These are phyloP conservation scores for Conistra vaccinii DNA, from an alignment of 2,888 invertebrate species.

Conservation along the genomic window DNA sequence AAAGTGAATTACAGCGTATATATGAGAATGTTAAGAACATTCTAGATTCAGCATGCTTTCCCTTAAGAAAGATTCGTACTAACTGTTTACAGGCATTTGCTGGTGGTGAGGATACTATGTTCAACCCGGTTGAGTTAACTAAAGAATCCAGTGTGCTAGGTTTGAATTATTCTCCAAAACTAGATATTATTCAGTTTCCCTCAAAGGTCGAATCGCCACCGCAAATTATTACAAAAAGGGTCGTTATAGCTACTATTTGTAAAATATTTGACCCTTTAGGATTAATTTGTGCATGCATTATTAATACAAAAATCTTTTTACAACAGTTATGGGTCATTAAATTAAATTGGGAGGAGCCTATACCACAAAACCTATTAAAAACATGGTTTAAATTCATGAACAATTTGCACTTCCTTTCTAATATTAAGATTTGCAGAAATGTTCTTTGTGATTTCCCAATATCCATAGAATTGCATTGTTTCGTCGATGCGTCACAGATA, in stretches of 20 bases:
- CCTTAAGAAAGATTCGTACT: constrained; percentile 3
- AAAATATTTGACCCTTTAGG: no score
- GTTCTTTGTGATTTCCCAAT: no score
- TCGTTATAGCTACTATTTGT: constrained; percentile 8
- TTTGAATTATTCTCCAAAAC: constrained; percentile 17
- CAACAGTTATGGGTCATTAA: constrained; percentile 9
- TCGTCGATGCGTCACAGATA: no score
- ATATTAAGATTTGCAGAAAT: no score
- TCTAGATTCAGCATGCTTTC: constrained; percentile 4
- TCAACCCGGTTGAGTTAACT: constrained; percentile 5
- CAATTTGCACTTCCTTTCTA: neutral
- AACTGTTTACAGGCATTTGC: constrained; percentile 8
- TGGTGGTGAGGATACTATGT: neutral
- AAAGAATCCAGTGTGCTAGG: constrained; percentile 11
- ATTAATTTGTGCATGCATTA: constrained; percentile 14
- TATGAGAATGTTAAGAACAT: neutral
- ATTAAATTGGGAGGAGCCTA: constrained; percentile 9
- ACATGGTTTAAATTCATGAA: constrained; percentile 7
- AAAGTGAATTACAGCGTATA: neutral
- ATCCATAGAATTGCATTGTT: no score
- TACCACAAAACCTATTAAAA: constrained; percentile 1
- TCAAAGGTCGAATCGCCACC: constrained; percentile 1
- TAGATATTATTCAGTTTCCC: neutral
- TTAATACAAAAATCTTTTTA: neutral
- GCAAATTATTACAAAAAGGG: neutral